Percentiles rank a stretch among this genome's conserved stretches.
Conservation (phyloP, 2,797 vertebrate genomes). For the Scyliorhinus canicula region DNA sequence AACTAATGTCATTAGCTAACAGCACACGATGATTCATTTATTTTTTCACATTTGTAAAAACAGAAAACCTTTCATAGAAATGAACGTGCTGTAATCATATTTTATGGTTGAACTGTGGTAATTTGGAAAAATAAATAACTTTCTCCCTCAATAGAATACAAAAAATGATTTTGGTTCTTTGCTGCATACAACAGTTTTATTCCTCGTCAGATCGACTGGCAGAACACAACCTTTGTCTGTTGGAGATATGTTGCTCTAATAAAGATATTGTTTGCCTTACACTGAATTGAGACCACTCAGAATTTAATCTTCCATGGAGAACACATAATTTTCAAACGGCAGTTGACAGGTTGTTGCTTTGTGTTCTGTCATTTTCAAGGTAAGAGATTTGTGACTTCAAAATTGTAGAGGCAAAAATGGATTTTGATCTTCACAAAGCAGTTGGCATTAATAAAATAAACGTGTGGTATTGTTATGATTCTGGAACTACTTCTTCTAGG, state of each 20-base stretch:
- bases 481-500: not conserved
- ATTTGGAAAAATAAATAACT: not conserved
- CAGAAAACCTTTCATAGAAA: not conserved
- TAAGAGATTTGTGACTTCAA: slow-evolving; percentile 5
- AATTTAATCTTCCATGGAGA: slow-evolving; percentile 25
- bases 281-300: not conserved
- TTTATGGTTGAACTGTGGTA: not conserved
- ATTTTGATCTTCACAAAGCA: not conserved
- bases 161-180: not conserved
- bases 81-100: not conserved
- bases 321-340: slow-evolving; percentile 23
- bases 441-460: not conserved
- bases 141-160: not conserved
- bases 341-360: slow-evolving; percentile 14
- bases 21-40: not conserved
- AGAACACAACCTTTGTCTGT: not conserved
- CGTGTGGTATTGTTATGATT: not conserved
- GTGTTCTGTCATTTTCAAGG: slow-evolving; percentile 20
- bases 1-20: not conserved
- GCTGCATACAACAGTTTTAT: not conserved
- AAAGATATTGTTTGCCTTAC: not conserved
- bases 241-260: not conserved
- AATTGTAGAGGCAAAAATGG: not conserved
- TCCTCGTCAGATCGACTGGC: not conserved
- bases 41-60: not conserved